Base-by-base conservation (phyloP, 2,113 vertebrate genomes). In the Elephantulus edwardii region DNA sequence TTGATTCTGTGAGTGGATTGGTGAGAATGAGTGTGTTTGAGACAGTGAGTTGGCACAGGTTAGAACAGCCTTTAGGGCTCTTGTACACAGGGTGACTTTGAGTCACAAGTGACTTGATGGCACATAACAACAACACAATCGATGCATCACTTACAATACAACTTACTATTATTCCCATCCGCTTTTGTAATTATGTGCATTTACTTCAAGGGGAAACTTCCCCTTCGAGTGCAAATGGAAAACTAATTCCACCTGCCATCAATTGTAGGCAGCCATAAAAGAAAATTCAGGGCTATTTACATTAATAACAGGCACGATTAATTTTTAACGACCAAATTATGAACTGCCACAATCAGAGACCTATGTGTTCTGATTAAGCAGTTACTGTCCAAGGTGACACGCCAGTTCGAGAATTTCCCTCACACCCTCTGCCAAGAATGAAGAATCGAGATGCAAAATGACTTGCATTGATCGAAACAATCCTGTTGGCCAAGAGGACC, bases 231-330 rank as follows among this genome's bases (percentile, higher is more conserved):
- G 42, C n/a, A 86, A 90, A 94, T 26, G 46, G 30, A 88, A 92
- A 85, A 56, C 70, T 28, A 52, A 52, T 74, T 50, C 30, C 38
- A n/a, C n/a, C 35, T 89, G 35, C 44, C 24, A 68, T 77, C 89
- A 52, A 62, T 44, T 30, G 62, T 71, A 91, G 84, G 52, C 40
- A 71, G 42, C 24, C 8, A 54, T 44, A 91, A 78, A 94, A 77
- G 71, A 89, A n/a, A 89, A 87, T n/a, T 58, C 48, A 80, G 48
- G 89, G 44, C 50, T 76, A 84, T 64, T 81, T 28, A 78, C 94
- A 48, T 86, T 60, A 68, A 93, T 42, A 79, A 75, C 2, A 9
- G 70, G 38, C 5, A 26, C 30, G n/a, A n/a, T n/a, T n/a, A n/a
- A n/a, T n/a, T n/a, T n/a, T n/a, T n/a, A n/a, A n/a, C n/a, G n/a